Conservation (phyloP, 2,888 invertebrate species). For the Drosophila setosimentum region DNA sequence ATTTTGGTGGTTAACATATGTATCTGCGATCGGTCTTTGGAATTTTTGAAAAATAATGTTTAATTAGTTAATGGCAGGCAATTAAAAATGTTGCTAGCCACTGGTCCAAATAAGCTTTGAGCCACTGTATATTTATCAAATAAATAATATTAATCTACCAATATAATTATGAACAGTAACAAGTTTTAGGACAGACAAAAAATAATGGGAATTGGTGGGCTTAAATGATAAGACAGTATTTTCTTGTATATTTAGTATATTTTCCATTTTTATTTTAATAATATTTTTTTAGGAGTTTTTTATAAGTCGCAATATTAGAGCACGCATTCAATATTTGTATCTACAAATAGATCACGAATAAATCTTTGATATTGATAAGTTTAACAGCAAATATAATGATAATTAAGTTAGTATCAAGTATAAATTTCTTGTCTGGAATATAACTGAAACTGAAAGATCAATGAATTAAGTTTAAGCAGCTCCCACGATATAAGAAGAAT, state of each 20-base stretch:
- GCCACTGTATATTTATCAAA: background rate
- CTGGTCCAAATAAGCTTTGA: too few relatives aligned
- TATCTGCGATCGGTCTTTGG: too few relatives aligned
- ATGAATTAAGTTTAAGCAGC: conserved; percentile 26
- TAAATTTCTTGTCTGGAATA: background rate
- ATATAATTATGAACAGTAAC: background rate
- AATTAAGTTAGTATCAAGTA: background rate
- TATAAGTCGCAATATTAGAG: background rate
- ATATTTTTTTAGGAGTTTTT: background rate
- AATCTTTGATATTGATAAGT: background rate
- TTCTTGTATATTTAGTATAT: background rate
- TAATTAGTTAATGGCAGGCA: too few relatives aligned
- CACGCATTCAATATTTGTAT: background rate
- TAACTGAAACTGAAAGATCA: conserved; percentile 19
- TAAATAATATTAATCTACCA: background rate
- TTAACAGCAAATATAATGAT: background rate
- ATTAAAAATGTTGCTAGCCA: too few relatives aligned
- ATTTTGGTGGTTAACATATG: too few relatives aligned
- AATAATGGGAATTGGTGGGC: background rate
- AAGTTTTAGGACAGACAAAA: background rate
- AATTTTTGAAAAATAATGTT: too few relatives aligned
- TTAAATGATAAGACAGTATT: background rate
- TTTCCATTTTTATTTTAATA: too few relatives aligned
- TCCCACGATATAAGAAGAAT: conserved; percentile 39
- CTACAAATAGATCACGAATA: background rate